Evolutionary conservation across 2,888 invertebrate species (phyloP), one percentile per base, ranked within the genome.

Genomic region (Periphyllus acericola): DNA sequence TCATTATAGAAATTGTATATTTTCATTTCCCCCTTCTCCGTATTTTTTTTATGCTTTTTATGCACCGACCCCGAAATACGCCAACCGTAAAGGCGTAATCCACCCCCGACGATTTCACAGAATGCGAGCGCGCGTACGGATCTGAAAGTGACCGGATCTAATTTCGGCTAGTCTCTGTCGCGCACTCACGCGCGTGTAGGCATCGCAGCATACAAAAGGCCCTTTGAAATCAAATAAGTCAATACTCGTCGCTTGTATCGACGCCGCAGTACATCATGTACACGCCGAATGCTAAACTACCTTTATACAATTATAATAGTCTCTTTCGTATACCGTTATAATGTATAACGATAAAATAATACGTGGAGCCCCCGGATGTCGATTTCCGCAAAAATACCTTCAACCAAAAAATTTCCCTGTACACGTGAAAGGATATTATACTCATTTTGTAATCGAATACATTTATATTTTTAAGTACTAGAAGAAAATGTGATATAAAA

Each of bases 81-180:
- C 60, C 84, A 84, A 46, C 84, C 66, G 14, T 66, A 55, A 75
- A 66, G 40, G 1, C n/a, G 68, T 71, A 82, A 84, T 66, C 34
- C 76, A 66, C 66, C 76, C 76, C 36, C 36, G 25, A 36, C 14
- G 17, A 40, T 66, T 76, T 55, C 29, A 40, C 74, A n/a, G 68
- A 14, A 17, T 25, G 6, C 21, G 66, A 40, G 60, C 60, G 9
- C 52, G 25, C 34, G 8, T 55, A 36, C 74, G 19, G 34, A 40
- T 75, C 40, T 4, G 25, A 40, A 76, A 83, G 52, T 66, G 74
- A 52, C 83, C 74, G 74, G 36, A 60, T 55, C 83, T 84, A 66
- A 84, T 76, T 46, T 84, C 29, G 21, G 14, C 29, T 19, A 83
- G 17, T 55, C 29, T 36, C 76, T 0, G 2, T 25, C 25, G 29